Evolutionary conservation across 2,888 invertebrate genomes (phyloP).

Genomic region (Tetragonula carbonaria): DNA sequence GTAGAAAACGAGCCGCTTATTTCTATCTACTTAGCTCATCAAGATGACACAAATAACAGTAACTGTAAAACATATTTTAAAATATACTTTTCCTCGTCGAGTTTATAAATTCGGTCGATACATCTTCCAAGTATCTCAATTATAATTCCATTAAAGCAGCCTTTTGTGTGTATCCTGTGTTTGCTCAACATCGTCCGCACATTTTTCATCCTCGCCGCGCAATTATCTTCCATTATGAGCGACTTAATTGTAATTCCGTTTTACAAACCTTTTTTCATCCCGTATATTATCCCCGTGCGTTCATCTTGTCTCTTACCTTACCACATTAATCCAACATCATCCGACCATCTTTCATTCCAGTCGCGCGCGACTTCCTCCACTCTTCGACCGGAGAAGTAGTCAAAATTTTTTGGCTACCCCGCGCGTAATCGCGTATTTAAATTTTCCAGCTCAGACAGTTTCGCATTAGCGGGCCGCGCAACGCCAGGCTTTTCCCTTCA

Average conservation of each 20-base stretch:
- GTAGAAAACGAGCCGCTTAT: not conserved
- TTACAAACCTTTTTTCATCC: not conserved
- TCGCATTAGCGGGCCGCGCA: slow-evolving; percentile 28
- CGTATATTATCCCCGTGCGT: not conserved
- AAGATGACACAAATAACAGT: not conserved
- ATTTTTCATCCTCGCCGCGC: too few species aligned
- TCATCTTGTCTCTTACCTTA: not conserved
- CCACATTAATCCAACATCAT: not conserved
- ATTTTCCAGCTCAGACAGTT: slow-evolving; percentile 30
- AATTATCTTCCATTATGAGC: not conserved
- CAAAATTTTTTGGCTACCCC: not conserved
- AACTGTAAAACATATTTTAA: not conserved
- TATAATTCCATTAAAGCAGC: not conserved
- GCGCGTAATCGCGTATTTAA: slow-evolving; percentile 43
- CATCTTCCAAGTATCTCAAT: not conserved
- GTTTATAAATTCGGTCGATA: not conserved
- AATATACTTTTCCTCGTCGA: not conserved
- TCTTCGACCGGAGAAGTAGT: not conserved
- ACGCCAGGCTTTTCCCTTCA: slow-evolving; percentile 48
- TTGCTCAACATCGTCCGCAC: too few species aligned
- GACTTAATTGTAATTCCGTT: not conserved
- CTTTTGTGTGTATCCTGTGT: too few species aligned
- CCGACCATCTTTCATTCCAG: not conserved
- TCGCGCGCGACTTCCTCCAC: not conserved
- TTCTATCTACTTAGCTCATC: not conserved